phyloP scores from a whole-genome alignment of 2,888 invertebrate species.

The Sthenelais limicola region DNA sequence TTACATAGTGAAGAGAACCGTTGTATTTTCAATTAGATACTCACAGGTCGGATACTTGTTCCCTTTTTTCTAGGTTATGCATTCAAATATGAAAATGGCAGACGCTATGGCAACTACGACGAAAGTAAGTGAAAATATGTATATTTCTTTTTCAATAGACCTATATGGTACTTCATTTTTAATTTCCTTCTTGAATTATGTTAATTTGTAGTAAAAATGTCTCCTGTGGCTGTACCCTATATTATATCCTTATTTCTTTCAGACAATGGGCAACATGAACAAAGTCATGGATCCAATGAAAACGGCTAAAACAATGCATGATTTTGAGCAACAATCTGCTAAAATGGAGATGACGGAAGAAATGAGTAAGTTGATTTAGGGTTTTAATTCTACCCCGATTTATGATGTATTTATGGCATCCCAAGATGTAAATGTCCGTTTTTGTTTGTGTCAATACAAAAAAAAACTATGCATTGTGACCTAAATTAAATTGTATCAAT shows the following conservation, averaged over 20 bases:
- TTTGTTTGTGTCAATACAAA: no score
- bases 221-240: no score
- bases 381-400: no score
- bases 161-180: background rate
- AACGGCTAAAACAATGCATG: constrained; percentile 85
- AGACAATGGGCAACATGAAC: constrained; percentile 90
- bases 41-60: background rate
- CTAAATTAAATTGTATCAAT: no score
- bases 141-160: background rate
- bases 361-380: constrained; percentile 89
- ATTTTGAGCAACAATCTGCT: constrained; percentile 86
- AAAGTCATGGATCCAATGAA: constrained; percentile 88
- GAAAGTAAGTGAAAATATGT: constrained; percentile 74
- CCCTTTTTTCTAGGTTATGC: constrained; percentile 78
- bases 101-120: constrained; percentile 91
- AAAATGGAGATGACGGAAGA: constrained; percentile 97
- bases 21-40: no score
- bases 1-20: no score
- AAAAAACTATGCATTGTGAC: no score
- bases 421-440: no score
- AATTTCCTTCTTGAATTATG: no score
- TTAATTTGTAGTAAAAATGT: no score
- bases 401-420: no score
- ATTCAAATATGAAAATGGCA: constrained; percentile 88
- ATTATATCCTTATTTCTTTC: constrained; percentile 31